A percentile compares a stretch with the other conserved stretches of the same genome.
Evolutionary conservation across 2,113 vertebrate species (phyloP).

Genomic region (Candoia aspera): DNA sequence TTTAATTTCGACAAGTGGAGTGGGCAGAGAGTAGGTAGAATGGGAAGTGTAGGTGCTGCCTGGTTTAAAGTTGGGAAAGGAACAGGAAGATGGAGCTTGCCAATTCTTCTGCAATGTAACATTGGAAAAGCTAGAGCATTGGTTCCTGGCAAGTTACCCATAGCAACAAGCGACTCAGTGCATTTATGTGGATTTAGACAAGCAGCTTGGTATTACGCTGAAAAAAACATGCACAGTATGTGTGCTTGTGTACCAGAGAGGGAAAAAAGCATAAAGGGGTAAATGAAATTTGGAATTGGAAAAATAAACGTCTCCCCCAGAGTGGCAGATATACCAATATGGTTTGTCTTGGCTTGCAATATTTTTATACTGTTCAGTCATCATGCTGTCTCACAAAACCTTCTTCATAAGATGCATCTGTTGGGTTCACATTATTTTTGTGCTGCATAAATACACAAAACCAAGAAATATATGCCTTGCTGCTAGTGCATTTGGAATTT

Average conservation of each 20-base stretch:
- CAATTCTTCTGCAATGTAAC: background rate
- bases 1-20: background rate
- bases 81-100: background rate
- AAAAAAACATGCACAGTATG: background rate
- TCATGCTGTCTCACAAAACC: background rate
- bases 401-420: background rate
- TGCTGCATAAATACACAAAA: background rate
- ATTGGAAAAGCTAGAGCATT: background rate
- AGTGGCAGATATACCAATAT: background rate
- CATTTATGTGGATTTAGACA: background rate
- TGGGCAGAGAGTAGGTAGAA: background rate
- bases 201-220: background rate
- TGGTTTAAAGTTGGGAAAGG: constrained; percentile 17
- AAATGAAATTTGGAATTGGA: background rate
- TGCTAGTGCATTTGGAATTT: background rate
- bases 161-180: constrained; percentile 17
- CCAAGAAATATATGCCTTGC: background rate
- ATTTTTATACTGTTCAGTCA: background rate
- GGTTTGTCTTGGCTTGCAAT: background rate
- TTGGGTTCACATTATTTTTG: background rate
- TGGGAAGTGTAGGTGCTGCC: background rate
- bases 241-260: too few relatives aligned
- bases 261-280: background rate
- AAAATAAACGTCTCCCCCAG: background rate
- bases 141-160: constrained; percentile 8